phyloP scores from a whole-genome alignment of 1,140 invertebrate genomes.

The Streblospio benedicti region DNA sequence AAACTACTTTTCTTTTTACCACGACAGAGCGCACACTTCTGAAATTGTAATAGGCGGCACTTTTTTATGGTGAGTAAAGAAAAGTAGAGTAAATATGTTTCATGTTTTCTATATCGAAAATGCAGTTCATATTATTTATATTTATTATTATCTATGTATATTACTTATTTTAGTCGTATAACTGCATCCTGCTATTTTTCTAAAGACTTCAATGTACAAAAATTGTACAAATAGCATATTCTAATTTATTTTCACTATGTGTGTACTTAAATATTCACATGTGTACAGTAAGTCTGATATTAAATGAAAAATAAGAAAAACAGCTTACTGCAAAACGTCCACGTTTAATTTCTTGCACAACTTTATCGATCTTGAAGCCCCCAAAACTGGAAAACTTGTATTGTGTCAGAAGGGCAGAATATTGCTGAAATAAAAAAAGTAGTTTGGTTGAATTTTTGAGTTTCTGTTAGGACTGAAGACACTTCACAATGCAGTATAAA shows the following conservation, averaged over 20 bases:
- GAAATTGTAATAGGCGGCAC: constrained; percentile 19
- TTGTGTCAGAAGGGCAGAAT: constrained; percentile 25
- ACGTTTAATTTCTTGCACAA: constrained; percentile 23
- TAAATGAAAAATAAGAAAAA: background rate
- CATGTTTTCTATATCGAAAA: background rate
- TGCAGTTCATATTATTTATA: background rate
- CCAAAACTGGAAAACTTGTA: constrained; percentile 27
- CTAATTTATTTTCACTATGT: background rate
- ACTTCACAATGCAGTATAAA: too few species aligned
- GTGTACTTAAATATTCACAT: background rate
- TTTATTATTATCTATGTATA: background rate
- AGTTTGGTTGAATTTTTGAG: too few species aligned
- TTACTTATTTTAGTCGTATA: too few species aligned
- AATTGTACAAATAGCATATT: background rate
- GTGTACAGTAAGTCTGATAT: background rate
- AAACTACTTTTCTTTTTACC: constrained; percentile 11
- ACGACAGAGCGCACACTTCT: constrained; percentile 12
- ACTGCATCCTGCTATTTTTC: too few species aligned
- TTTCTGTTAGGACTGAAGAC: too few species aligned
- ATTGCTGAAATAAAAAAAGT: constrained; percentile 26
- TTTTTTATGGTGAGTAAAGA: constrained; percentile 17
- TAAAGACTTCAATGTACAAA: too few species aligned
- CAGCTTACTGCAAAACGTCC: constrained; percentile 22
- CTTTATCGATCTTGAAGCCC: constrained; percentile 26
- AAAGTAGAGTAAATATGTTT: background rate